Evolutionary conservation across 1,140 invertebrate species (phyloP).

Genomic region (Lepidurus couesii): DNA sequence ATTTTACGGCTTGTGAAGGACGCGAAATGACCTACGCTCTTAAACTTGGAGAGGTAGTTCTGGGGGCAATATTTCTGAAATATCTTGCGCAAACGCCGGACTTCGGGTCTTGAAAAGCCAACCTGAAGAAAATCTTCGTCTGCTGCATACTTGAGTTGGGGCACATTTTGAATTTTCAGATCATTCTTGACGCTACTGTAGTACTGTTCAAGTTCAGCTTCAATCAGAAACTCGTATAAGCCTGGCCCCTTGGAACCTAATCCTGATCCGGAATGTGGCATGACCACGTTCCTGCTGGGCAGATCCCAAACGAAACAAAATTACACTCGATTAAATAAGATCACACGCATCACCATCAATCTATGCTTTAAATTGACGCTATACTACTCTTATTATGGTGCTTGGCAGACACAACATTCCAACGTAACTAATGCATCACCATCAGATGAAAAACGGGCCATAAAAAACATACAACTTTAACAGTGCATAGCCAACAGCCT

Average conservation of each 20-base stretch:
- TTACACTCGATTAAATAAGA: too few relatives aligned
- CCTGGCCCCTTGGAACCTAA: conserved; percentile 54
- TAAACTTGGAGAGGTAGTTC: conserved; percentile 86
- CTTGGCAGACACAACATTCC: too few relatives aligned
- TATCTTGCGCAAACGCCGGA: conserved; percentile 83
- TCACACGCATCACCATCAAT: too few relatives aligned
- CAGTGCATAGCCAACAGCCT: not conserved
- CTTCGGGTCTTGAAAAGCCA: conserved; percentile 92
- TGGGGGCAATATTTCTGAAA: conserved; percentile 89
- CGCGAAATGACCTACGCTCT: conserved; percentile 51
- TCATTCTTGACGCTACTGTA: conserved; percentile 63
- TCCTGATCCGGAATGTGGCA: conserved; percentile 23
- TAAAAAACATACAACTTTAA: too few relatives aligned
- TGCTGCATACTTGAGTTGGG: conserved; percentile 93
- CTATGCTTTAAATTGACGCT: too few relatives aligned
- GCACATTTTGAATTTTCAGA: conserved; percentile 52
- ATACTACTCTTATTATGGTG: too few relatives aligned
- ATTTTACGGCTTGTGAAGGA: conserved; percentile 30
- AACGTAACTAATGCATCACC: too few relatives aligned
- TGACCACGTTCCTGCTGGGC: not conserved
- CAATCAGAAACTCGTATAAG: conserved; percentile 81
- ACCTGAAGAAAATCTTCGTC: conserved; percentile 85
- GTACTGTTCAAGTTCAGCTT: conserved; percentile 85
- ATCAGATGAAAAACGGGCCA: too few relatives aligned
- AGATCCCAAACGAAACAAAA: not conserved